Conservation (phyloP, 35 echinoderm and acorn worm species). For the Apostichopus japonicus region DNA sequence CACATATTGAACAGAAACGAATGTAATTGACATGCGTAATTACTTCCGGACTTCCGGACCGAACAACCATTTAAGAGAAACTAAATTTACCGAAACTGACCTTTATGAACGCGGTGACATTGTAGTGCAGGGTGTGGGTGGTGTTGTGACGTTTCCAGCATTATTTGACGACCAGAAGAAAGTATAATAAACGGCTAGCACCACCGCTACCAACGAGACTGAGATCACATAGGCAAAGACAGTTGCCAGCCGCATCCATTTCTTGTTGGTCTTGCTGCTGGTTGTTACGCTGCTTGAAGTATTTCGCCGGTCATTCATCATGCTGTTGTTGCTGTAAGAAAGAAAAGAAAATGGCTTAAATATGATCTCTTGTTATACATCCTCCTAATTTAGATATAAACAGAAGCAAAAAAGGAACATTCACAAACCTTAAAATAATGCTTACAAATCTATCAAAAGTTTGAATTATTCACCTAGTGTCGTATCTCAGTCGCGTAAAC, state of each 20-base stretch:
- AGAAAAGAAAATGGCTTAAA: no score
- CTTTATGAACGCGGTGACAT: not conserved
- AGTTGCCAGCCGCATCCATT: constrained; percentile 95
- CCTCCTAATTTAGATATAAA: no score
- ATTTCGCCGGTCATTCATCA: constrained; percentile 71
- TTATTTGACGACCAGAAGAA: constrained; percentile 78
- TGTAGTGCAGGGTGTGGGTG: not conserved
- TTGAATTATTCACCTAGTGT: not conserved
- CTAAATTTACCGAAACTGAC: not conserved
- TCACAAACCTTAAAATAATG: no score
- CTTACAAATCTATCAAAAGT: no score
- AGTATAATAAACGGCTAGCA: constrained; percentile 95
- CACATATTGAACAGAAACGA: no score
- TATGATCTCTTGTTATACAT: no score
- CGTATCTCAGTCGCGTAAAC: not conserved
- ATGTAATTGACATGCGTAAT: no score
- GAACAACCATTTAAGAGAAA: no score
- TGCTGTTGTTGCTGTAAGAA: constrained; percentile 41
- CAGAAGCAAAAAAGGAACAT: no score
- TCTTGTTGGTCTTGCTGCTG: constrained; percentile 95
- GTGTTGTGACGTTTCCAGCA: not conserved
- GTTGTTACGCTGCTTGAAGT: constrained; percentile 64
- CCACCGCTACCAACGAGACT: constrained; percentile 87
- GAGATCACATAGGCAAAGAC: constrained; percentile 96
- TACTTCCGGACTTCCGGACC: no score